Evolutionary conservation across 1,140 invertebrate genomes (phyloP).

Genomic region (Ganaspis sp.): DNA sequence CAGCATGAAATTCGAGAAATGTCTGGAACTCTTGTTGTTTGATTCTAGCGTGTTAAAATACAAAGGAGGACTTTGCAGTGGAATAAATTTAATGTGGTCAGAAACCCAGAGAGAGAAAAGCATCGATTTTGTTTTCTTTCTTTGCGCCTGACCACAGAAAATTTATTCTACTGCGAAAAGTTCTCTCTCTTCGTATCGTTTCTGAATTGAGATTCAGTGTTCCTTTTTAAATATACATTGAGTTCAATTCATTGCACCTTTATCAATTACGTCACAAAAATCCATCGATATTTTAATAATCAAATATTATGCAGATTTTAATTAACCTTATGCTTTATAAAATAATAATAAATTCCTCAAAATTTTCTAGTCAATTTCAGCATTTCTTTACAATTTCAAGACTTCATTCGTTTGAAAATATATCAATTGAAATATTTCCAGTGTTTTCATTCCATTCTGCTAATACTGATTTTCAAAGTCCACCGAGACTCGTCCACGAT

Average conservation of each 20-base stretch:
- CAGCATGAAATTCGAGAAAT: neutral
- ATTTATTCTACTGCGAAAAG: constrained; percentile 27
- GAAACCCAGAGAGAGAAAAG: neutral
- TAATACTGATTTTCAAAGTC: neutral
- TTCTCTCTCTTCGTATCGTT: neutral
- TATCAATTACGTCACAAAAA: neutral
- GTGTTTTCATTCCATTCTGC: neutral
- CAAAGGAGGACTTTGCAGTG: constrained; percentile 9
- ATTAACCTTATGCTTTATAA: no score
- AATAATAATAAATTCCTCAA: no score
- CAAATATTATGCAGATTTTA: no score
- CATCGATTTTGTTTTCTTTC: constrained; percentile 25
- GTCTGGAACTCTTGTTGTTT: neutral
- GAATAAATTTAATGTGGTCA: constrained; percentile 28
- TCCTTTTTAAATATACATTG: neutral
- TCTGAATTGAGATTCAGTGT: constrained; percentile 19
- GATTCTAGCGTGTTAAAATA: neutral
- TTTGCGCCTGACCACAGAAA: constrained; percentile 17
- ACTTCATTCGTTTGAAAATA: neutral
- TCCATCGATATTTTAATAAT: no score
- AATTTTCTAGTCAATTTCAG: no score
- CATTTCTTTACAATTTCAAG: no score
- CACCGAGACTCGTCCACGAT: neutral
- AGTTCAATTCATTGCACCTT: neutral
- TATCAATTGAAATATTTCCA: neutral